Percentiles rank a stretch among this genome's conserved stretches.
phyloP scores from a whole-genome alignment of 2,113 vertebrate genomes.

The Protobothrops mucrosquamatus region DNA sequence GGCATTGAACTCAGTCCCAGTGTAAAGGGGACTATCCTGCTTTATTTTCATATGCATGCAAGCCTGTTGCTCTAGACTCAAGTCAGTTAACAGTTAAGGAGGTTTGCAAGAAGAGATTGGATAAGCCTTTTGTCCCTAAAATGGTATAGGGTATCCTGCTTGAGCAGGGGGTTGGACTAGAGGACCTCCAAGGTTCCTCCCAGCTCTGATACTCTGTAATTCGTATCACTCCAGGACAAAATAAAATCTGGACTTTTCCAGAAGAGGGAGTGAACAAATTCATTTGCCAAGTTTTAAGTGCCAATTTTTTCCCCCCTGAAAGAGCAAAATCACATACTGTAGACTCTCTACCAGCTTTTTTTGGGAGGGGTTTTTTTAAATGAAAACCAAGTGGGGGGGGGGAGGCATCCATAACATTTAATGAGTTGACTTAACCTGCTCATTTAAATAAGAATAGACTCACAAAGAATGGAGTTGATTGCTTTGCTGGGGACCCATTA shows the following conservation, averaged over 20 bases:
- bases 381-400: background rate
- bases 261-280: background rate
- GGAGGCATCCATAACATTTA: background rate
- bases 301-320: background rate
- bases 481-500: background rate
- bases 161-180: background rate
- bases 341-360: background rate
- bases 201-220: background rate
- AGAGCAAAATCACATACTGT: background rate
- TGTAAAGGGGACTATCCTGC: background rate
- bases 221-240: background rate
- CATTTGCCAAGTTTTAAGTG: background rate
- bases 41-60: background rate
- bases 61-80: background rate
- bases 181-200: background rate
- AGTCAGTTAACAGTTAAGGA: background rate
- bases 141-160: background rate
- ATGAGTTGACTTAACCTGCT: background rate
- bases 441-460: constrained; percentile 12
- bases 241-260: background rate
- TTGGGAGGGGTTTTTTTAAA: too few relatives aligned
- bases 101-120: background rate
- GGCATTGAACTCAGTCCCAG: background rate
- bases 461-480: background rate
- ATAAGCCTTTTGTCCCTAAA: background rate